Percentiles rank a stretch among this genome's conserved stretches.
Conservation (phyloP, 2,113 vertebrate species). For the Nyctereutes procyonoides region DNA sequence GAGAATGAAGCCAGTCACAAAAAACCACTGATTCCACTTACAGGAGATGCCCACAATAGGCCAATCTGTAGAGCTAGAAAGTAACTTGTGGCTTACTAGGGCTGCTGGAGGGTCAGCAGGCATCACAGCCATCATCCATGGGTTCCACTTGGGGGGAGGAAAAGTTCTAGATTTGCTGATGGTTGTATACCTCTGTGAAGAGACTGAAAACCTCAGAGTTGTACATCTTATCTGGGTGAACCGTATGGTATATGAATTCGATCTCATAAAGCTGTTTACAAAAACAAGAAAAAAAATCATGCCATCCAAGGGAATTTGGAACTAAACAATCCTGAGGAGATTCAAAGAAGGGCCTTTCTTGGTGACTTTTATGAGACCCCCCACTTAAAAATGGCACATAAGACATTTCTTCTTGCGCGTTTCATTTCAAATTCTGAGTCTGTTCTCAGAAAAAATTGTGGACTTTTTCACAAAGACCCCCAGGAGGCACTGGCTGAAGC, state of each 20-base stretch:
- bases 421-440: too few relatives aligned
- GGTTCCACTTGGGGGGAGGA: not conserved
- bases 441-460: not conserved
- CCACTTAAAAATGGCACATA: rapidly evolving
- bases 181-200: rapidly evolving
- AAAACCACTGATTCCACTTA: not conserved
- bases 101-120: rapidly evolving
- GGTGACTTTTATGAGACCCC: rapidly evolving
- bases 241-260: rapidly evolving
- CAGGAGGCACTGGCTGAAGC: not conserved
- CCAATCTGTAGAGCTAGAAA: too few relatives aligned
- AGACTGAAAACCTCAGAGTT: rapidly evolving
- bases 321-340: not conserved
- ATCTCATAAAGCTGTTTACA: not conserved
- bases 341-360: not conserved
- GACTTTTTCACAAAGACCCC: not conserved
- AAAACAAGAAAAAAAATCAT: not conserved
- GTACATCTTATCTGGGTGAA: too few relatives aligned
- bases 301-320: too few relatives aligned
- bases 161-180: not conserved
- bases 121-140: rapidly evolving
- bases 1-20: not conserved
- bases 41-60: not conserved
- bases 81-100: rapidly evolving
- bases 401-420: rapidly evolving